phyloP scores from a whole-genome alignment of 1,140 invertebrate species.

The Cotesia typhae region DNA sequence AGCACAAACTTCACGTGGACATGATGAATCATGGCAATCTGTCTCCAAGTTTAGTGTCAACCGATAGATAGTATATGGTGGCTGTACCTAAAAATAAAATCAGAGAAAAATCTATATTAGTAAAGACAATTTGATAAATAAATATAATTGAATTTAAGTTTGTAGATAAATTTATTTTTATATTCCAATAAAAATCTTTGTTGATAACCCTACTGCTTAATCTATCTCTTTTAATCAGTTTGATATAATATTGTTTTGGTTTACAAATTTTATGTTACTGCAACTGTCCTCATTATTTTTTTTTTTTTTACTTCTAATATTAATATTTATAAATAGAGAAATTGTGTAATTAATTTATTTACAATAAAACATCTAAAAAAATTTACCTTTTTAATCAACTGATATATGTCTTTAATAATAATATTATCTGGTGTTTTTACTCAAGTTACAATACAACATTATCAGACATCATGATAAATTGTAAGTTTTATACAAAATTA shows the following conservation, averaged over 20 bases:
- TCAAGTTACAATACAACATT: too few relatives aligned
- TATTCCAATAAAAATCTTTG: neutral
- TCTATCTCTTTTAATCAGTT: slow-evolving; percentile 14
- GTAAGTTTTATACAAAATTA: too few relatives aligned
- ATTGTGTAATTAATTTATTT: too few relatives aligned
- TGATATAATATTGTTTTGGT: slow-evolving; percentile 5
- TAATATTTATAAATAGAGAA: neutral
- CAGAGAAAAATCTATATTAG: neutral
- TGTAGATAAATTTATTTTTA: slow-evolving; percentile 9
- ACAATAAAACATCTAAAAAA: too few relatives aligned
- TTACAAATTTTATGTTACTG: slow-evolving; percentile 1
- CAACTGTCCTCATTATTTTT: neutral
- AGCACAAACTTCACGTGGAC: slow-evolving; percentile 53
- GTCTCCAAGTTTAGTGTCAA: slow-evolving; percentile 53
- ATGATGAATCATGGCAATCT: slow-evolving; percentile 47
- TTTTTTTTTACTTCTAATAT: neutral
- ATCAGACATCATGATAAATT: too few relatives aligned
- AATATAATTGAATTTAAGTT: neutral
- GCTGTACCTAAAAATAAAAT: slow-evolving; percentile 49
- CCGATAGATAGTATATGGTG: slow-evolving; percentile 50
- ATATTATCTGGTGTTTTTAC: too few relatives aligned
- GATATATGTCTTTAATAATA: too few relatives aligned
- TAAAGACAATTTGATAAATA: neutral
- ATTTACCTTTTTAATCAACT: too few relatives aligned
- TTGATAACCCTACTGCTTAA: slow-evolving; percentile 3